Base-by-base conservation (phyloP, 2,797 vertebrate species). In the Masticophis lateralis region DNA sequence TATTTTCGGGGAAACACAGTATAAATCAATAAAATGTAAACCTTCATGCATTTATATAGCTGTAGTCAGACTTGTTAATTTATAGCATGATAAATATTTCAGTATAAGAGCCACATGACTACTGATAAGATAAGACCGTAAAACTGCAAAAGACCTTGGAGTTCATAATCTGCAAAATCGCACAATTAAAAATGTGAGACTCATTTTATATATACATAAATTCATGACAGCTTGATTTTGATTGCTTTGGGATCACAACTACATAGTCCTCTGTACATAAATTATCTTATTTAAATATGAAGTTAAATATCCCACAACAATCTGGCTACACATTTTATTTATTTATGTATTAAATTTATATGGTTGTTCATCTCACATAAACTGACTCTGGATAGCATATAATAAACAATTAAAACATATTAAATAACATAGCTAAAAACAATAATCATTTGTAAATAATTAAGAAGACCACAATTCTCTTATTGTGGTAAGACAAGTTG, bases 41-140 rank as follows among this genome's bases (percentile, higher is more conserved):
- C 74, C 18, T 56, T 90, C 47, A 32, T 79, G 0, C 79, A 90
- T 94, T 94, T 92, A 11, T 88, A 3, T 59, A 93, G 93, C 91
- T 88, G 89, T 90, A 61, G 92, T 94, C 60, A 92, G 93, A 93
- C 94, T 92, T 95, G 59, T 92, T 95, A 89, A 91, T 13, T 0
- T 69, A 74, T 74, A 90, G 53, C 16, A 57, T 93, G 95, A 11
- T 91, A 97, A 92, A 95, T 94, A 63, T 79, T 93, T 95, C 96
- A 16, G 53, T 59, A 94, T 93, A 94, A 95, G 86, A 92, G 92
- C 53, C 61, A 93, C 94, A 79, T 95, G 83, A 92, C 53, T 86
- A 91, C 92, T 96, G 94, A 90, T 95, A 92, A 43, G 92, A 96
- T 94, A n/a, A 95, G 87, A 91, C 94, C 91, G 93, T 95, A 96